phyloP scores from a whole-genome alignment of 1,140 invertebrate genomes.

The Drosophila miranda region DNA sequence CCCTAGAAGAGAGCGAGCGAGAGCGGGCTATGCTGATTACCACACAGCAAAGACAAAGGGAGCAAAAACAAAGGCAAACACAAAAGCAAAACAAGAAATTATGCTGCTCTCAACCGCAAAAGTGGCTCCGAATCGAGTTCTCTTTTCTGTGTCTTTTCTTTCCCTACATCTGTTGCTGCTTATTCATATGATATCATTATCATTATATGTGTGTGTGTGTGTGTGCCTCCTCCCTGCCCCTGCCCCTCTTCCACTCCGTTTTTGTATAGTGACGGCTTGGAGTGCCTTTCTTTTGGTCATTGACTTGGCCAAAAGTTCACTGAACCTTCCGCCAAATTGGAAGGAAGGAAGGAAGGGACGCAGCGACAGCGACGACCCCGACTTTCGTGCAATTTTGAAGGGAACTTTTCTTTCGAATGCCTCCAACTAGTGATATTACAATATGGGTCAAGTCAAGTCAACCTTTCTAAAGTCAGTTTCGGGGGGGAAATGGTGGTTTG shows the following conservation, averaged over 20 bases:
- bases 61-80: conserved; percentile 8
- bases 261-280: conserved; percentile 7
- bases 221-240: not conserved
- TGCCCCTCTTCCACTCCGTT: conserved; percentile 14
- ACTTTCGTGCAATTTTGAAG: conserved; percentile 37
- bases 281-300: conserved; percentile 58
- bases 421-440: conserved; percentile 17
- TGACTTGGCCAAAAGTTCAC: conserved; percentile 48
- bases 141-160: conserved; percentile 9
- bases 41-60: conserved; percentile 7
- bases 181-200: conserved; percentile 60
- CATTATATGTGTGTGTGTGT: conserved; percentile 5
- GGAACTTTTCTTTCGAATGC: conserved; percentile 35
- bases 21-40: no score
- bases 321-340: conserved; percentile 21
- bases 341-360: conserved; percentile 11
- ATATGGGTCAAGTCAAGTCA: conserved; percentile 32
- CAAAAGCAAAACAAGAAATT: conserved; percentile 17
- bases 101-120: conserved; percentile 22
- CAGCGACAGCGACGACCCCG: not conserved
- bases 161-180: conserved; percentile 17
- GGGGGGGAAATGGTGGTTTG: conserved; percentile 15
- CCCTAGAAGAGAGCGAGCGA: not conserved
- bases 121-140: conserved; percentile 28
- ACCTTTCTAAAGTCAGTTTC: conserved; percentile 29